phyloP scores from a whole-genome alignment of 2,113 vertebrate genomes.

The Toxotes chatareus region DNA sequence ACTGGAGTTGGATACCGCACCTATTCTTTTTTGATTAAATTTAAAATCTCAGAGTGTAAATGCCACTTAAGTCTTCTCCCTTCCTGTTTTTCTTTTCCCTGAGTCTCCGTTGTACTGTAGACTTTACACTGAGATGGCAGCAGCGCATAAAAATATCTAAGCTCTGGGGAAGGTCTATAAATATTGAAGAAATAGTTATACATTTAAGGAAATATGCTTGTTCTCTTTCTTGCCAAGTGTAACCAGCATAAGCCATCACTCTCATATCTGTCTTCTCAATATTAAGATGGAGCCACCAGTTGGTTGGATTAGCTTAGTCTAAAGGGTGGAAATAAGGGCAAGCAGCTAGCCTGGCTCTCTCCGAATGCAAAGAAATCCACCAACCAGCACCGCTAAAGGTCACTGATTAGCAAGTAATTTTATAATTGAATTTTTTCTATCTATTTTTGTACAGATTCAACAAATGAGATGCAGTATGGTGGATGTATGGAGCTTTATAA shows the following conservation, averaged over 20 bases:
- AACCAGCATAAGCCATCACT: neutral
- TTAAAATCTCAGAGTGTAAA: neutral
- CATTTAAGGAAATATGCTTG: slow-evolving; percentile 12
- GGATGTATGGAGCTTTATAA: neutral
- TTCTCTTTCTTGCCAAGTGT: neutral
- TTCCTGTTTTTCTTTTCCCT: neutral
- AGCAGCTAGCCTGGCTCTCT: neutral
- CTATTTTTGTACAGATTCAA: too few relatives aligned
- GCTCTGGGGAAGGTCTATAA: slow-evolving; percentile 15
- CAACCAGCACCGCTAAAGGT: too few relatives aligned
- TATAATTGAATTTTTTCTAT: too few relatives aligned
- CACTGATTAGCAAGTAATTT: too few relatives aligned
- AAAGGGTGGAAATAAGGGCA: neutral
- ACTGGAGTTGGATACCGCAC: neutral
- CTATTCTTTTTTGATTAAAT: neutral
- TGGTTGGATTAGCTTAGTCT: neutral
- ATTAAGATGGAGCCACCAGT: neutral
- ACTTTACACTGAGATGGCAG: neutral
- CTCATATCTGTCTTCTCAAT: neutral
- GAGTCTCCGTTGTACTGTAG: neutral
- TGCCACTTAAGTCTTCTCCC: too few relatives aligned
- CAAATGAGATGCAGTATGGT: neutral
- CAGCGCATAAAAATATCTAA: slow-evolving; percentile 12
- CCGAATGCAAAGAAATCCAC: neutral
- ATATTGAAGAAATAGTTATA: slow-evolving; percentile 25